A percentile compares a stretch with the other conserved stretches of the same genome.
These are phyloP conservation scores for Diceros bicornis DNA, from an alignment of 2,797 vertebrate species.

Conservation along the genomic window DNA sequence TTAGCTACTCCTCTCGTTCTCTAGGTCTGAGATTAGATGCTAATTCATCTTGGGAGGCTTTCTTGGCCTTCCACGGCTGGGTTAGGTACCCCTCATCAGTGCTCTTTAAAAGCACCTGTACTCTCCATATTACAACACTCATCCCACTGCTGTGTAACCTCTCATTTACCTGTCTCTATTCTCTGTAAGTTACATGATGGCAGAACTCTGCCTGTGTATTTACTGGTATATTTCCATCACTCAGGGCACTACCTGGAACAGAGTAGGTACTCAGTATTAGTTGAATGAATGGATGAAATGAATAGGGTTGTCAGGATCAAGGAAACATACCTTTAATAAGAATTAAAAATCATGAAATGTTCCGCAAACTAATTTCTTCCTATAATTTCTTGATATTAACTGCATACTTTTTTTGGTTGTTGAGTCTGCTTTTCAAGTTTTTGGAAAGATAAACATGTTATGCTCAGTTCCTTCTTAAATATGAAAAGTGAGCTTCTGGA, in stretches of 20 bases:
- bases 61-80: neutral
- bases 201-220: neutral
- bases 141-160: neutral
- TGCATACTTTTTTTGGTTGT: neutral
- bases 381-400: neutral
- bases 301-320: neutral
- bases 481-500: neutral
- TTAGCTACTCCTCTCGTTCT: neutral
- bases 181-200: neutral
- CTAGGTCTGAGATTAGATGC: neutral
- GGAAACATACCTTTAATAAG: neutral
- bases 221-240: neutral
- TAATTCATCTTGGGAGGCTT: neutral
- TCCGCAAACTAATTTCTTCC: neutral
- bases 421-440: neutral
- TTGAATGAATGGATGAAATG: neutral
- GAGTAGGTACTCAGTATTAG: neutral
- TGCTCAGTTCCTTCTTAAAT: neutral
- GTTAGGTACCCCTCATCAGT: neutral
- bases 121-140: neutral
- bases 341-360: constrained; percentile 20
- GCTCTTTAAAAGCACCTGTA: neutral
- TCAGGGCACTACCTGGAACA: neutral
- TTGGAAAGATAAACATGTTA: neutral
- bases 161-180: neutral